phyloP scores from a whole-genome alignment of 2,113 vertebrate genomes.

The Alligator mississippiensis region DNA sequence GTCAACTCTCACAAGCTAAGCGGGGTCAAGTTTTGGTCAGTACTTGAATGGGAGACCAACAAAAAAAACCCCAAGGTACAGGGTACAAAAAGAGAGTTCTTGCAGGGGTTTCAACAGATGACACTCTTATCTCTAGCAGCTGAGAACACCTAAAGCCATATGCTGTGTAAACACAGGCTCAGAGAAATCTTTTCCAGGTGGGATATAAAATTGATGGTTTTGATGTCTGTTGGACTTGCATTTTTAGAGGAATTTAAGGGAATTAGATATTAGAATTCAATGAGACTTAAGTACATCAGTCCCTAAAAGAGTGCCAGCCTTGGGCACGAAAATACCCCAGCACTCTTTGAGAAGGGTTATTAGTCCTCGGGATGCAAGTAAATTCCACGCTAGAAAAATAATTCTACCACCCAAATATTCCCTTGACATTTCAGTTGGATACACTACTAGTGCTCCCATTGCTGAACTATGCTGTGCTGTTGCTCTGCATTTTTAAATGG shows the following conservation, averaged over 20 bases:
- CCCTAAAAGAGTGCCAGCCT: conserved; percentile 28
- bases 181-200: not conserved
- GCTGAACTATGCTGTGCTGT: not conserved
- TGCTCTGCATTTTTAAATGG: not conserved
- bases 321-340: not conserved
- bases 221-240: not conserved
- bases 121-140: not conserved
- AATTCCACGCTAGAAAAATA: conserved; percentile 9
- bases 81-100: not conserved
- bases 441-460: conserved; percentile 16
- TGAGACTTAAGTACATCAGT: not conserved
- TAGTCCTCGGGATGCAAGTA: conserved; percentile 8
- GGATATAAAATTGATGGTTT: not conserved
- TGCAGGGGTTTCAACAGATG: not conserved
- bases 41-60: not conserved
- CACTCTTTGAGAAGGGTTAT: not conserved
- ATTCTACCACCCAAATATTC: not conserved
- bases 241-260: conserved; percentile 2
- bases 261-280: not conserved
- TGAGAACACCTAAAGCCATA: no score
- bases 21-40: conserved; percentile 25
- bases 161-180: no score
- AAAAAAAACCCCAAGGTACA: not conserved
- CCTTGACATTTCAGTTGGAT: not conserved
- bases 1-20: not conserved